phyloP scores from a whole-genome alignment of 1,140 invertebrate species.

The Philopotamus ludificatus region DNA sequence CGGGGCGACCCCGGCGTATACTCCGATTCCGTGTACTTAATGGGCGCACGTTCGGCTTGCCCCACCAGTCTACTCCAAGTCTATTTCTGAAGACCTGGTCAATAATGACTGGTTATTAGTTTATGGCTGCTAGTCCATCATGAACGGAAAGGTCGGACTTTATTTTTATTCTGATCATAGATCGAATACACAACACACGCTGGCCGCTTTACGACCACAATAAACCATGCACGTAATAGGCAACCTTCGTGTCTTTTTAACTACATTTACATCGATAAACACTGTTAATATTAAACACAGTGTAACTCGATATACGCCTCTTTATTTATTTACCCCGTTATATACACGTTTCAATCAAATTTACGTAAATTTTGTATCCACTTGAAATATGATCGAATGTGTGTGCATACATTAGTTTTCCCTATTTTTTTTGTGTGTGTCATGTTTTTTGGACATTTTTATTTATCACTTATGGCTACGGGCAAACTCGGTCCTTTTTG shows the following conservation, averaged over 20 bases:
- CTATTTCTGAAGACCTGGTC: too few species aligned
- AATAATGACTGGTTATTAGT: slow-evolving; percentile 22
- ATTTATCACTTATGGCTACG: too few species aligned
- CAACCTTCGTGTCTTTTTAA: too few species aligned
- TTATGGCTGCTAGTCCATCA: slow-evolving; percentile 10
- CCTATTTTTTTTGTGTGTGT: background rate
- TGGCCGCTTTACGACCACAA: background rate
- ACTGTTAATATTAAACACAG: too few species aligned
- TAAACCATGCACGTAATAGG: too few species aligned
- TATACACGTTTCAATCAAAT: background rate
- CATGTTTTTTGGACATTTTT: background rate
- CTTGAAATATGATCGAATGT: background rate
- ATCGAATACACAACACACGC: background rate
- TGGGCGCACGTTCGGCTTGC: too few species aligned
- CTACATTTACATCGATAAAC: too few species aligned
- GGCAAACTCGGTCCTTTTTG: too few species aligned
- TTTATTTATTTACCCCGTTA: background rate
- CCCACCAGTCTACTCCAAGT: too few species aligned
- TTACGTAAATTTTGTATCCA: background rate
- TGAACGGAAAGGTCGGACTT: slow-evolving; percentile 18
- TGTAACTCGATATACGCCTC: too few species aligned
- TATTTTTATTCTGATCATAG: slow-evolving; percentile 11
- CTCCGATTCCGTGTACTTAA: too few species aligned
- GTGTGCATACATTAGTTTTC: slow-evolving; percentile 2
- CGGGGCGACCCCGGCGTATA: too few species aligned